Evolutionary conservation across 1,140 invertebrate genomes (phyloP).

Genomic region (Tachypleus tridentatus): DNA sequence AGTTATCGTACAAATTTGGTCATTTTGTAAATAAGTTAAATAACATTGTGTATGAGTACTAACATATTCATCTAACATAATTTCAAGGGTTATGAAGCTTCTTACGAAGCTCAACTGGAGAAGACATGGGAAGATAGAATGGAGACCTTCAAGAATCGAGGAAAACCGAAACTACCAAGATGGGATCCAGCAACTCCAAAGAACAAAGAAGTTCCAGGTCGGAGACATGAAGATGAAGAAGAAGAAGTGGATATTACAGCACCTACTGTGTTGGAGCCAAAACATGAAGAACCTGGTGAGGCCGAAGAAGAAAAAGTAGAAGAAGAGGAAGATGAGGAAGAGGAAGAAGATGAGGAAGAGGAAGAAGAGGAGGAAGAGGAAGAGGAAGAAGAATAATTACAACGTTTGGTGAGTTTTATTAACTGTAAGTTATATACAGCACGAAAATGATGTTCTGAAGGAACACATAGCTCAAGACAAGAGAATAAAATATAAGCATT

Average conservation of each 20-base stretch:
- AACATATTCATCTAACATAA: too few species aligned
- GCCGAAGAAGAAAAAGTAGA: slow-evolving; percentile 9
- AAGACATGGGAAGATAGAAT: slow-evolving; percentile 62
- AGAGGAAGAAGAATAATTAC: slow-evolving; percentile 4
- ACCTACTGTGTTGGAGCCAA: background rate
- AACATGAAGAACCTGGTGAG: slow-evolving; percentile 1
- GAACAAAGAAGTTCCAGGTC: slow-evolving; percentile 7
- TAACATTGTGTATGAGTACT: too few species aligned
- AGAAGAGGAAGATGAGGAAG: slow-evolving; percentile 7
- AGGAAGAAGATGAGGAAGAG: slow-evolving; percentile 9
- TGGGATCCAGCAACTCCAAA: slow-evolving; percentile 7
- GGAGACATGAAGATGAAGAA: slow-evolving; percentile 2
- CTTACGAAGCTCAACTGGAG: slow-evolving; percentile 60
- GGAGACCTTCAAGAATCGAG: slow-evolving; percentile 31
- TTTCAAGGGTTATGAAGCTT: slow-evolving; percentile 76
- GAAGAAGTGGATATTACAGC: background rate
- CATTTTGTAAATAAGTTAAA: too few species aligned
- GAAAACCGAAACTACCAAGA: slow-evolving; percentile 31
- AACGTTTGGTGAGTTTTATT: background rate
- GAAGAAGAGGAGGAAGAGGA: slow-evolving; percentile 15
- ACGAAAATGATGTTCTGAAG: background rate
- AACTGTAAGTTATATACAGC: background rate
- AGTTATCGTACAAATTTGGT: too few species aligned
- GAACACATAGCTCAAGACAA: too few species aligned
- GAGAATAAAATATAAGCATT: too few species aligned